Conservation (phyloP, 1,140 invertebrate genomes). For the Eriosoma lanigerum region DNA sequence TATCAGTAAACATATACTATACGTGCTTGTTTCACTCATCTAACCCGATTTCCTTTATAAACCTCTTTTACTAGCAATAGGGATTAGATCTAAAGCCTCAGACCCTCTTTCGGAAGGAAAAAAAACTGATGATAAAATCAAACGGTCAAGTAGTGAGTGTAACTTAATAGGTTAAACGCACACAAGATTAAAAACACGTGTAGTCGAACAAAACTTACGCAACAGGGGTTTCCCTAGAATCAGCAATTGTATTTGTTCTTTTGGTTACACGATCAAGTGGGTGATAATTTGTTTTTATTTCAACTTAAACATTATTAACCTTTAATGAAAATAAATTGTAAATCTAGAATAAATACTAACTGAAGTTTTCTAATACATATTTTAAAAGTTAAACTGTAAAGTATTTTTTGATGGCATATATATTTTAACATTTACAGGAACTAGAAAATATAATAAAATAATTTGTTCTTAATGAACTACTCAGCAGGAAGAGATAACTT, state of each 20-base stretch:
- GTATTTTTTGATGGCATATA: no score
- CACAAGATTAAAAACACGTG: slow-evolving; percentile 44
- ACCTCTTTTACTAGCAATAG: not conserved
- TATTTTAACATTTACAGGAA: no score
- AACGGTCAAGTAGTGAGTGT: slow-evolving; percentile 38
- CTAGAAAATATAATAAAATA: not conserved
- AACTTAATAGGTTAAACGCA: slow-evolving; percentile 48
- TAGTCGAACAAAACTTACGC: slow-evolving; percentile 39
- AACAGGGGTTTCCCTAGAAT: slow-evolving; percentile 12
- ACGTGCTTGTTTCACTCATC: not conserved
- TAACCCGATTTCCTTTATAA: not conserved
- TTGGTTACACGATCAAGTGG: not conserved
- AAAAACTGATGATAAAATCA: slow-evolving; percentile 47
- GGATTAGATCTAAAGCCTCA: slow-evolving; percentile 30
- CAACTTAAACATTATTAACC: not conserved
- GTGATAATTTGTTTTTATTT: not conserved
- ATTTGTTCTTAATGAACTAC: not conserved
- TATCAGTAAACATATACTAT: not conserved
- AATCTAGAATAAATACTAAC: no score
- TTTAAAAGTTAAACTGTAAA: no score
- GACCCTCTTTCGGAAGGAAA: slow-evolving; percentile 10
- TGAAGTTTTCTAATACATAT: no score
- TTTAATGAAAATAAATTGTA: no score
- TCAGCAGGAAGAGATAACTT: not conserved
- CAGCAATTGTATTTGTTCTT: not conserved